Base-by-base conservation (phyloP, 2,888 invertebrate species). In the Harpalus rufipes region DNA sequence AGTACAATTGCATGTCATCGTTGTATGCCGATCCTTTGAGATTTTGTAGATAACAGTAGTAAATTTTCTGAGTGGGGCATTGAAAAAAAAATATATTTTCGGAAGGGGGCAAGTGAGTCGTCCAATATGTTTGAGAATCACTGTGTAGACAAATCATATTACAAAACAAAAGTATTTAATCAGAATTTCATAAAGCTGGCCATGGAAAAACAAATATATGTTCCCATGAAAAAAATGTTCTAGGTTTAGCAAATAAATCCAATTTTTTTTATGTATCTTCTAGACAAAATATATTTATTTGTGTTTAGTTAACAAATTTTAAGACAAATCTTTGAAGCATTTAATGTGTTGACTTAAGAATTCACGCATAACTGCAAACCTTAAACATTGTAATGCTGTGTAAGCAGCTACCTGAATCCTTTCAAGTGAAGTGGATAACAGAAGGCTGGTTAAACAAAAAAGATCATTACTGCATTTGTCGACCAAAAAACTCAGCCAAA, bases 341-440 rank as follows among this genome's bases (percentile, higher is more conserved):
- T 80, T 80, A 80, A 80, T 80, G 80, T 59, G 63, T 80, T 80
- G 39, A 63, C 63, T 80, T 25, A 76, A 76, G 18, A 72, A 7
- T 32, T 32, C 58, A 79, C 41, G 80, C 41, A 39, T 41, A 39
- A 61, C 39, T 32, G 58, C 12, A 59, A 18, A 21, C 6, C 18
- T 61, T 21, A 63, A 80, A 80, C 44, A 80, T 32, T 18, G 4
- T 58, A 58, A 10, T 59, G 79, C 79, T 79, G 79, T 58, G 79
- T 79, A 79, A 79, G 25, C 7, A 18, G 18, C 16, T 79, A 79
- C 79, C 79, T 58, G 59, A 18, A 21, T 18, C 78, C 56, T 56
- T 79, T 25, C 18, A 51, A 51, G 44, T 14, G 7, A 59, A 59
- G 59, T 59, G 59, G 59, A 14, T 16, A 14, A 4, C 7, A 59